Base-by-base conservation (phyloP, 1,140 invertebrate species). In the Leptinotarsa lineolata region DNA sequence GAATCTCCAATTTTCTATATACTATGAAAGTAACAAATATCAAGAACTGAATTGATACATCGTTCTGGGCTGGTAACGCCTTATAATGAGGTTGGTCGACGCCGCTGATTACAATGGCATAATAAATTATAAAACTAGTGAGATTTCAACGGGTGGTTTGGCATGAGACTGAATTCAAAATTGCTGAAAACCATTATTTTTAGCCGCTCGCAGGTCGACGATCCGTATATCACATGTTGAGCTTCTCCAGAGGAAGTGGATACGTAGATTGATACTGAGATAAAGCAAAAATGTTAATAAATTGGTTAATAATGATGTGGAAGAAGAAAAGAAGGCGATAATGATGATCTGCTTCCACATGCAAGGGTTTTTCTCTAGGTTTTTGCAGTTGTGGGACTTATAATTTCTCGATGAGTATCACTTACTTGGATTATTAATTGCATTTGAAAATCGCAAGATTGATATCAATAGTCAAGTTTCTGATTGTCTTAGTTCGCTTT, bases 101-200 rank as follows among this genome's bases (percentile, higher is more conserved):
- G 48, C 48, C 48, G 4, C 48, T 54, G 48, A 16, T 18, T 54
- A 54, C 48, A 54, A 54, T 54, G 48, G 48, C 48, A 54, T 54
- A 16, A 54, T 54, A 16, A 54, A 54, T 54, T 54, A 54, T 54
- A 5, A 54, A 54, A 54, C 48, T 54, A 54, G 48, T 54, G 48
- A 54, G 48, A 54, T 54, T 54, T 54, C 48, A 5, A 54, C 48
- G 48, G 48, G 48, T 54, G 48, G 48, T 54, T 54, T 54, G 48
- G 48, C 48, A 54, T 54, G 48, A 54, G 48, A 54, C 48, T 54
- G 48, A 54, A 54, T 54, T 54, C 48, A 54, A 54, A 54, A 54
- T 54, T 54, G 6, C 48, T 54, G 48, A 54, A 54, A 54, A 54
- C 15, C n/a, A 54, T 54, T 54, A 54, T 54, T 54, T 54, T 54